Percentiles rank a stretch among this genome's conserved stretches.
phyloP scores from a whole-genome alignment of 2,113 vertebrate species.

The Coreoperca whiteheadi region DNA sequence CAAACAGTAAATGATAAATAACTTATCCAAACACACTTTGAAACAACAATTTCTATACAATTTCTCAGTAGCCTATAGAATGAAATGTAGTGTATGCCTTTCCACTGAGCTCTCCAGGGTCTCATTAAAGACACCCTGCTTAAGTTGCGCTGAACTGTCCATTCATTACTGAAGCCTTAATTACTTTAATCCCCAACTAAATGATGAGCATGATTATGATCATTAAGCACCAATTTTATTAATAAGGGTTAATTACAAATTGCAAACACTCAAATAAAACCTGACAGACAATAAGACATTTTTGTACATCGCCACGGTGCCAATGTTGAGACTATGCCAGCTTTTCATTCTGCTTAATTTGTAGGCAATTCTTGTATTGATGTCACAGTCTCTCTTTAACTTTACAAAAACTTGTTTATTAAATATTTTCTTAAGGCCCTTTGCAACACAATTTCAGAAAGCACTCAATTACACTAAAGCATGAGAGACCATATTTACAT shows the following conservation, averaged over 20 bases:
- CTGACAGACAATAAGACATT: conserved; percentile 15
- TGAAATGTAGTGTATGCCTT: background rate
- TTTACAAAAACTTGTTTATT: background rate
- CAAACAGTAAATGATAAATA: background rate
- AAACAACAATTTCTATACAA: background rate
- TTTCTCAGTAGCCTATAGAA: background rate
- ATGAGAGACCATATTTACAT: background rate
- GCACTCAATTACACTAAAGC: background rate
- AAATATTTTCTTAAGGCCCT: background rate
- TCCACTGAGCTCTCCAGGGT: background rate
- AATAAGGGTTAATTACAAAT: conserved; percentile 40
- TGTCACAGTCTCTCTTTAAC: background rate
- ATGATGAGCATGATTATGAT: conserved; percentile 39
- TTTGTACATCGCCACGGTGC: background rate
- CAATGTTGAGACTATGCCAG: background rate
- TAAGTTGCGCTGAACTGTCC: conserved; percentile 25
- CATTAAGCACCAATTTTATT: conserved; percentile 48
- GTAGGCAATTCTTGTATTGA: background rate
- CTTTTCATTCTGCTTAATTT: background rate
- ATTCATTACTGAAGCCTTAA: conserved; percentile 49
- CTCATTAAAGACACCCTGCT: conserved; percentile 9
- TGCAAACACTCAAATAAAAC: conserved; percentile 24
- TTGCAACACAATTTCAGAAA: background rate
- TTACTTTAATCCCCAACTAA: conserved; percentile 49
- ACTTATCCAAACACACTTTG: background rate